Evolutionary conservation across 2,888 invertebrate genomes (phyloP), one percentile per base, ranked within the genome.

Genomic region (Trissonchulus sp.): DNA sequence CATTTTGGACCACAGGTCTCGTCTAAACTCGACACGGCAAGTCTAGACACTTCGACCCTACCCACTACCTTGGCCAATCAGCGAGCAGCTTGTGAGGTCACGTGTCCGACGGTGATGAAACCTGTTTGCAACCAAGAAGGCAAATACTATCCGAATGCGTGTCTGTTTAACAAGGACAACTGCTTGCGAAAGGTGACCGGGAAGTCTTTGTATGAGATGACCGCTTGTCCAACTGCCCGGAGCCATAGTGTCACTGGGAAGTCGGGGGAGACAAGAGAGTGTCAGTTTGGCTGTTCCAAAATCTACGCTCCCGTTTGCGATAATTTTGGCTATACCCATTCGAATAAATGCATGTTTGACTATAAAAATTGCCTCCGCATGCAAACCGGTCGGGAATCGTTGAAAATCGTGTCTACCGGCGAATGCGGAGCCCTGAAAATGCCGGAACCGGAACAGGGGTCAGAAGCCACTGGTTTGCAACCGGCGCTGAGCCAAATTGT

Each of bases 241-340:
- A 35, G n/a, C 34, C 71, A 36, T 33, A 34, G 34, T n/a, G 34
- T 65, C 15, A 37, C 36, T 35, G 35, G 33, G 35, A n/a, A 28
- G 36, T 36, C 34, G n/a, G 23, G 2, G 2, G 71, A n/a, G 3
- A 34, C 3, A 2, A n/a, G 36, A 15, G 31, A 69, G n/a, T 69
- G 71, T 69, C 71, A 69, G 8, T 69, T 69, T 36, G 71, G 71
- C n/a, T 69, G 71, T 69, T 37, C 71, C 8, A 69, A 69, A 36
- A 69, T 69, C 37, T 69, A 35, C 37, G 71, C 71, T 36, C 71
- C 71, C 34, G 37, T 69, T 36, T 69, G 71, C 34, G 71, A 69
- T 35, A 36, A 34, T 37, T n/a, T 36, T 8, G 31, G 71, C 34
- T 30, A 69, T 69, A 69, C 71, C 2, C 71, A 69, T n/a, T 34